phyloP scores from a whole-genome alignment of 2,113 vertebrate genomes.

The Macquaria australasica region DNA sequence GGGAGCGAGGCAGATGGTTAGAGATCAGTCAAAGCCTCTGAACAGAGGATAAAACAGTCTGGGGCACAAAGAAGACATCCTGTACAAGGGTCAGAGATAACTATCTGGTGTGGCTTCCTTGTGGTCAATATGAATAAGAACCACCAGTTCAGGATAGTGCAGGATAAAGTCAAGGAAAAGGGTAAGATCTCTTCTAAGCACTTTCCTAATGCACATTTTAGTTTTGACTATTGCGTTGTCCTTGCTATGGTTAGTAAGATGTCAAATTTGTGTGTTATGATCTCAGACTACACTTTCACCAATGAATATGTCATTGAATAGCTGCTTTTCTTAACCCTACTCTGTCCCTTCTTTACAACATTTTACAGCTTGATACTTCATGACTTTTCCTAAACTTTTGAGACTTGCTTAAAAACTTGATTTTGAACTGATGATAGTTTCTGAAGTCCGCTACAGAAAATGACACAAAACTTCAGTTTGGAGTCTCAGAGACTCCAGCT shows the following conservation, averaged over 20 bases:
- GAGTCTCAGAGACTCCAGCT: not conserved
- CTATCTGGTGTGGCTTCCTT: conserved; percentile 27
- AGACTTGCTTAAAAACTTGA: not conserved
- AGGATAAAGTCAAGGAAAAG: conserved; percentile 4
- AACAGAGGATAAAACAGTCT: conserved; percentile 9
- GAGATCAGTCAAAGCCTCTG: conserved; percentile 24
- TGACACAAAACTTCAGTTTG: not conserved
- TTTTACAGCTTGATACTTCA: not conserved
- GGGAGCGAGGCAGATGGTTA: not conserved
- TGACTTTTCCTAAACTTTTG: not conserved
- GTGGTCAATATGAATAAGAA: conserved; percentile 31
- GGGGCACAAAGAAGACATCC: conserved; percentile 1
- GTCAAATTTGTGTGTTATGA: not conserved
- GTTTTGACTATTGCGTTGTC: not conserved
- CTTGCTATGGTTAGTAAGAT: not conserved
- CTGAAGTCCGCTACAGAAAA: not conserved
- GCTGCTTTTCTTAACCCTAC: not conserved
- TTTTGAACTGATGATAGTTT: not conserved
- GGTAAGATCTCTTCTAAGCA: not conserved
- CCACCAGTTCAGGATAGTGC: not conserved
- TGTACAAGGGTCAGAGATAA: conserved; percentile 34
- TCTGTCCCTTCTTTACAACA: too few relatives aligned
- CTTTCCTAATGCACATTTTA: not conserved
- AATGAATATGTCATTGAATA: not conserved
- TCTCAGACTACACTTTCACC: too few relatives aligned